Percentiles rank a stretch among this genome's conserved stretches.
Evolutionary conservation across 2,797 vertebrate genomes (phyloP).

Genomic region (Rhinophrynus dorsalis): DNA sequence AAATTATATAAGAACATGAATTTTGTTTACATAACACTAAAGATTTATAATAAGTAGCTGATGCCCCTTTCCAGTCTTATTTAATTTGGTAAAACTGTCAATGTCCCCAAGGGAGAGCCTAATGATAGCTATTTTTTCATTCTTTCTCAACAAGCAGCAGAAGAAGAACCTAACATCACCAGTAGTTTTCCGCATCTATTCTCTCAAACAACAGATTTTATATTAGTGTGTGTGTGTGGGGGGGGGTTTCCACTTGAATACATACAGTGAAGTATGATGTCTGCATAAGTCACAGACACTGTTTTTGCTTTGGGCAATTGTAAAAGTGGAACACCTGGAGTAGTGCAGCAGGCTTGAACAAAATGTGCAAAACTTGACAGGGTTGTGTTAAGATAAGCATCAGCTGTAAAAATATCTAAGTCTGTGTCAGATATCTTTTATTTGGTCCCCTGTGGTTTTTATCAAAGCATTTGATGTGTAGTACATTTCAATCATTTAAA

Average conservation of each 20-base stretch:
- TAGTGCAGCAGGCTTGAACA: not conserved
- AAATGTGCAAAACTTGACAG: not conserved
- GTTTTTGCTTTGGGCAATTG: not conserved
- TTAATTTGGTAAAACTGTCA: not conserved
- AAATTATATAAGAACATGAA: not conserved
- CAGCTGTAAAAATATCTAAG: not conserved
- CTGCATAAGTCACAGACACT: not conserved
- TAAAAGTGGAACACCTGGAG: not conserved
- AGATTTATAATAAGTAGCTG: no score
- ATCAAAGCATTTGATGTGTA: slow-evolving; percentile 16
- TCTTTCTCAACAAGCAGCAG: not conserved
- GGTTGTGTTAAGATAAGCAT: not conserved
- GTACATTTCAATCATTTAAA: slow-evolving; percentile 11
- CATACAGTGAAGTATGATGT: not conserved
- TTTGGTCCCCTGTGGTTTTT: slow-evolving; percentile 11
- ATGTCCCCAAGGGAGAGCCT: not conserved
- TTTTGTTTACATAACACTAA: no score
- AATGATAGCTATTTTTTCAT: not conserved
- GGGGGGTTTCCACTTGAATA: no score
- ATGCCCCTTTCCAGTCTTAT: not conserved
- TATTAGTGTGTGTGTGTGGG: no score
- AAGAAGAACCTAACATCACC: not conserved
- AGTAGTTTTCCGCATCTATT: not conserved
- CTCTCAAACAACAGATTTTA: not conserved
- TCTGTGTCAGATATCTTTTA: not conserved